Base-by-base conservation (phyloP, 2,888 invertebrate genomes). In the Temnothorax rugatulus region DNA sequence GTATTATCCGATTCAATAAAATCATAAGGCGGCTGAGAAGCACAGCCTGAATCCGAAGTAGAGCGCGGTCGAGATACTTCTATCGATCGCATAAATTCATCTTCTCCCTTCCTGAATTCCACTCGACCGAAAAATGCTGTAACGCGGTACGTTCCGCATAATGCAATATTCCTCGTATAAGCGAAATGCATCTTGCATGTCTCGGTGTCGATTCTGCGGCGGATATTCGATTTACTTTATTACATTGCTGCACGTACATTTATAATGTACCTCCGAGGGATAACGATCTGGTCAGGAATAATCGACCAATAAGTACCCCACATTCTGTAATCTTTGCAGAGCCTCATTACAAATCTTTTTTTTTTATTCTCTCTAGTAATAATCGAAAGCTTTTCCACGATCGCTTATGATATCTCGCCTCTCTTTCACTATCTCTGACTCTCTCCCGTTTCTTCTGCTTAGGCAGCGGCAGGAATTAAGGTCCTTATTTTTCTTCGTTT, bases 81-180 rank as follows among this genome's bases (percentile, higher is more conserved):
- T 54, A 81, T 81, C 79, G 79, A 81, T 81, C 79, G 79, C 79
- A 81, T 81, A 81, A 81, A 81, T 81, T 81, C 73, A 81, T 81
- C 79, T 81, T 81, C 73, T 73, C 79, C 47, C 73, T 73, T 81
- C 79, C 73, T 73, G 73, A 59, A 81, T 81, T 73, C 47, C 50
- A 81, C 71, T 81, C 73, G 79, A 73, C 79, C 73, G 79, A 81
- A 81, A 81, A 81, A 81, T 81, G 71, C 73, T 81, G 79, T 81
- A 81, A 81, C 79, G 73, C 47, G 47, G 57, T 73, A 81, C 59
- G 59, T 81, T 81, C 73, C 79, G 79, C 73, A 81, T 81, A 81
- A 81, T 81, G 79, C 73, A 73, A 81, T 81, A 81, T 81, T 81
- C 73, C 71, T 69, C 79, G 73, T 81, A 81, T 73, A 81, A 81